Base-by-base conservation (phyloP, 2,888 invertebrate species). In the Pilophorus perplexus region DNA sequence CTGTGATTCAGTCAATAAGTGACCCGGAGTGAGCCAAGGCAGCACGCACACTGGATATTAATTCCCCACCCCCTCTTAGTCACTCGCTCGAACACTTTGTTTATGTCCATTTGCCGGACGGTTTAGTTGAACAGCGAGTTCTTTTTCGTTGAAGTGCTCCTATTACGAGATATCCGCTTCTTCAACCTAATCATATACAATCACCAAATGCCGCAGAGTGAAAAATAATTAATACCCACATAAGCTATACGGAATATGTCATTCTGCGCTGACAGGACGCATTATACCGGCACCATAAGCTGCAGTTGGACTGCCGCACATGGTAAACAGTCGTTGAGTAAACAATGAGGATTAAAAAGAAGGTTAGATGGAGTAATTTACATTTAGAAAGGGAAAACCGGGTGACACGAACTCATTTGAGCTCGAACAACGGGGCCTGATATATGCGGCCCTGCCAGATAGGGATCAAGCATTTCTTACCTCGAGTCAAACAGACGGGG, bases 341-440 rank as follows among this genome's bases (percentile, higher is more conserved):
- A 48, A 48, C 48, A 48, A 48, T 48, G 12, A 48, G 48, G 48
- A 48, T 48, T 48, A 48, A 48, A 48, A 48, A 42, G 42, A 42
- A 48, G 48, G 48, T 48, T 18, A 20, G 20, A 48, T 14, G 20
- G 48, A 48, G 48, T 20, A 48, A 48, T 48, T 48, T 48, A 48
- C 48, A 48, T 48, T 48, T 48, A 48, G 48, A 48, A 48, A 48
- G 48, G 48, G 48, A 48, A n/a, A 48, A 48, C 48, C 48, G 48
- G 48, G 14, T 48, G 48, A 48, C 48, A 48, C 48, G 48, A 48
- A 48, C 48, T 48, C 48, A 48, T 48, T 48, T 48, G 48, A 48
- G 48, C 48, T 20, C 22, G 48, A 18, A 48, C 48, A 48, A 48
- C 48, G 48, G 48, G 20, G 14, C n/a, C 48, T 48, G 48, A 48